phyloP scores from a whole-genome alignment of 2,888 invertebrate species.

The Microplitis deprimator region DNA sequence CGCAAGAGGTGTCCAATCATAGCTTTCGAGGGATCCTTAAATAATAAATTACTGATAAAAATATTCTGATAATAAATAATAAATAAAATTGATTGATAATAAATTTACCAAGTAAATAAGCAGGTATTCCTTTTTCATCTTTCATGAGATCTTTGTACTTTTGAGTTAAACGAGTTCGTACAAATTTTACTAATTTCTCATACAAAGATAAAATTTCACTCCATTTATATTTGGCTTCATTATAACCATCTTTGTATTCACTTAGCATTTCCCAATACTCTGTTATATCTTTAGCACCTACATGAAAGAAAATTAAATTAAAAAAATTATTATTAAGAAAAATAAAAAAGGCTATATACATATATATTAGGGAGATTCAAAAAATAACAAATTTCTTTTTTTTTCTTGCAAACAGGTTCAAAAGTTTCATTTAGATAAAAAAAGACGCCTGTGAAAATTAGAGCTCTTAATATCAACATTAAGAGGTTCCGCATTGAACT shows the following conservation, averaged over 20 bases:
- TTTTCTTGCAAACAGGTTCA: too few relatives aligned
- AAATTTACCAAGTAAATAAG: constrained; percentile 61
- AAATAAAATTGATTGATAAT: constrained; percentile 9
- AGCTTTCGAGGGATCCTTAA: constrained; percentile 60
- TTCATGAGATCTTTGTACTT: constrained; percentile 55
- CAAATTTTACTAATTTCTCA: constrained; percentile 57
- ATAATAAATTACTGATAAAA: constrained; percentile 12
- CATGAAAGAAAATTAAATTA: constrained; percentile 18
- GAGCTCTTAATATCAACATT: too few relatives aligned
- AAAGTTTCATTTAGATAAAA: too few relatives aligned
- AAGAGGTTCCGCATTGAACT: too few relatives aligned
- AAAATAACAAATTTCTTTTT: too few relatives aligned
- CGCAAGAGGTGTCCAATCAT: constrained; percentile 62
- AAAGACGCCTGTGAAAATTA: too few relatives aligned
- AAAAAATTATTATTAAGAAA: not conserved
- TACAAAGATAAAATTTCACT: constrained; percentile 55
- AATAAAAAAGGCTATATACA: not conserved
- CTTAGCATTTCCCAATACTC: constrained; percentile 65
- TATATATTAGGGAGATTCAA: too few relatives aligned
- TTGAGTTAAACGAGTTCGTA: constrained; percentile 51
- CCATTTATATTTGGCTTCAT: constrained; percentile 55
- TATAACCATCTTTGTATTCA: constrained; percentile 59
- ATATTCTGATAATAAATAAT: constrained; percentile 2
- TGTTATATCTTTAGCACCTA: constrained; percentile 53
- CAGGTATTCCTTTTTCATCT: constrained; percentile 56